Conservation (phyloP, 1,140 invertebrate species). For the Ganaspis sp. region DNA sequence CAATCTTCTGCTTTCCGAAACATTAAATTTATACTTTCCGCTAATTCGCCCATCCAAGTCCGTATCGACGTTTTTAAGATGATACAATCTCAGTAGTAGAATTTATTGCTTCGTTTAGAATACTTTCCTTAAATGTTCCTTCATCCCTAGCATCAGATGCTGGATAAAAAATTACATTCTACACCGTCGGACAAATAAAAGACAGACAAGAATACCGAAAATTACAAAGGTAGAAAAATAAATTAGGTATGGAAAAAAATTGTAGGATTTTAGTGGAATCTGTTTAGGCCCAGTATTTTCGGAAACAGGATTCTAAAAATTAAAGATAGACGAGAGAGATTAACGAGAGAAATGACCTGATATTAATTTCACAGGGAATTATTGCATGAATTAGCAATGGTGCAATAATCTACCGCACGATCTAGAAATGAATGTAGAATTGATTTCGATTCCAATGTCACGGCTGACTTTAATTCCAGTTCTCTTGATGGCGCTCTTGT, state of each 20-base stretch:
- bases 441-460: constrained; percentile 12
- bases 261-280: no score
- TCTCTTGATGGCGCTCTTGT: neutral
- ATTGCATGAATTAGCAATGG: neutral
- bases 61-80: constrained; percentile 22
- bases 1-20: constrained; percentile 29
- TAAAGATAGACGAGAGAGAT: neutral
- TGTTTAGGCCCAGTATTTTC: no score
- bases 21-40: constrained; percentile 31
- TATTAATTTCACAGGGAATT: neutral
- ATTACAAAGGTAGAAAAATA: no score
- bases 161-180: no score
- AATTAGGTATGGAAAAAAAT: no score
- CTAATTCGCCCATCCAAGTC: constrained; percentile 27
- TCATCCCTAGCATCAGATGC: neutral
- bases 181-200: no score
- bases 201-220: no score
- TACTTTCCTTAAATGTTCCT: neutral
- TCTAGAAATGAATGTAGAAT: neutral
- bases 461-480: constrained; percentile 7
- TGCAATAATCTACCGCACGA: neutral
- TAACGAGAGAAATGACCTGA: no score
- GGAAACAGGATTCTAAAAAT: no score
- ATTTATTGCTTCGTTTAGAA: neutral
- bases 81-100: neutral